These are phyloP conservation scores for Rhinophrynus dorsalis DNA, from an alignment of 2,797 vertebrate species.

Conservation along the genomic window DNA sequence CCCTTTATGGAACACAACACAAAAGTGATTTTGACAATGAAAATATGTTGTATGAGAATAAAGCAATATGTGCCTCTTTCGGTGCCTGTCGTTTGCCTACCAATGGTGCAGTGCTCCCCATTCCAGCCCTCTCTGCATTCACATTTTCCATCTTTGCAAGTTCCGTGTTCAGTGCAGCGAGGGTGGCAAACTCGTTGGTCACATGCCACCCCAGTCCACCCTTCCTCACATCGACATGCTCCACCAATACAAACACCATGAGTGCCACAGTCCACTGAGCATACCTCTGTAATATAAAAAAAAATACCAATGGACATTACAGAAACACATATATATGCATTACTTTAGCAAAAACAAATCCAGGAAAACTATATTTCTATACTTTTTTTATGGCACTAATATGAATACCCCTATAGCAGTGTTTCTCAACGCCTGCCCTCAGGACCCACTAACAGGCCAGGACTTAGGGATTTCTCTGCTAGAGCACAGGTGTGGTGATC, in stretches of 20 bases:
- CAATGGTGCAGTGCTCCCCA: slow-evolving; percentile 99
- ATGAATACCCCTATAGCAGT: too few relatives aligned
- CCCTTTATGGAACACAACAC: slow-evolving; percentile 73
- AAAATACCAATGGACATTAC: neutral
- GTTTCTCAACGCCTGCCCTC: too few relatives aligned
- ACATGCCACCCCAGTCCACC: slow-evolving; percentile 93
- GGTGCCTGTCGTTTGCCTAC: slow-evolving; percentile 86
- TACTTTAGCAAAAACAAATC: neutral
- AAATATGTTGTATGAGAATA: slow-evolving; percentile 83
- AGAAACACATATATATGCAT: neutral
- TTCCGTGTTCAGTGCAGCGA: slow-evolving; percentile 94
- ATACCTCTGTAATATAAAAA: slow-evolving; percentile 86
- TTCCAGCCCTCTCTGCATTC: slow-evolving; percentile 99
- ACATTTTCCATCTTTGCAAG: slow-evolving; percentile 98
- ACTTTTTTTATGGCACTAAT: too few relatives aligned
- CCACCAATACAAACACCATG: slow-evolving; percentile 96
- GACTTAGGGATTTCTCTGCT: too few relatives aligned
- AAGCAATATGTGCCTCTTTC: slow-evolving; percentile 81
- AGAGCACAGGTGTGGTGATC: too few relatives aligned
- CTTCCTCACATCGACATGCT: slow-evolving; percentile 95
- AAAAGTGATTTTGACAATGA: slow-evolving; percentile 73
- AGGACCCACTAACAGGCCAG: too few relatives aligned
- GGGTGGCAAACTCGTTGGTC: slow-evolving; percentile 98
- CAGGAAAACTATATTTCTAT: too few relatives aligned
- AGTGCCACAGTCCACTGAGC: slow-evolving; percentile 96